Evolutionary conservation across 2,113 vertebrate species (phyloP), one percentile per base, ranked within the genome.

Genomic region (Azemiops feae): DNA sequence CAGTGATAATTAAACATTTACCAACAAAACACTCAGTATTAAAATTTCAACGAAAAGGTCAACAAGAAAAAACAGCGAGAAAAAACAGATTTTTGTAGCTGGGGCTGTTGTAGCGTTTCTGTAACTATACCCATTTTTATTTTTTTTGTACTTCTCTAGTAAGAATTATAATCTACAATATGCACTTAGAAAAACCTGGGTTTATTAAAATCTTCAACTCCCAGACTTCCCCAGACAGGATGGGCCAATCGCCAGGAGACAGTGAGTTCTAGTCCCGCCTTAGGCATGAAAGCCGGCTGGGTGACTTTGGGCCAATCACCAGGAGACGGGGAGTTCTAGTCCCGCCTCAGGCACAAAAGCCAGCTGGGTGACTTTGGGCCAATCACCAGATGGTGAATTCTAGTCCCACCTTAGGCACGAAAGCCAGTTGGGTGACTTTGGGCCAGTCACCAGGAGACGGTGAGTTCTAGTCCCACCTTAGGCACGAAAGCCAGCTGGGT

Each of bases 281-380:
- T 60, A 30, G 58, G 1, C 10, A 12, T 1, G 8, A 60, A 1
- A 30, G 25, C 0, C 1, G 0, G 1, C 0, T 60, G 58, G 25
- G 58, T 27, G 58, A 11, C 0, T 30, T 30, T 60, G 58, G 25
- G 3, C 58, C 58, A 27, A 60, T 60, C 25, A 60, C 25, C 9
- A 60, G 3, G 25, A 11, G 58, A 60, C 3, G 0, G 57, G 2
- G 57, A 60, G 57, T 27, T 60, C 58, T 60, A 60, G 25, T 60
- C 25, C 58, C 0, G 0, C 25, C 25, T 30, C 11, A 60, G 25
- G 3, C 9, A 11, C 0, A 1, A 27, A 11, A 60, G 25, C 25
- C 3, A 4, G 1, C 1, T 27, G 25, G 6, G 6, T 60, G 58
- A 60, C 0, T 27, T 60, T 60, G 58, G 25, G 3, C 58, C 58